Evolutionary conservation across 2,888 invertebrate genomes (phyloP), one percentile per base, ranked within the genome.

Genomic region (Andrena fulva): DNA sequence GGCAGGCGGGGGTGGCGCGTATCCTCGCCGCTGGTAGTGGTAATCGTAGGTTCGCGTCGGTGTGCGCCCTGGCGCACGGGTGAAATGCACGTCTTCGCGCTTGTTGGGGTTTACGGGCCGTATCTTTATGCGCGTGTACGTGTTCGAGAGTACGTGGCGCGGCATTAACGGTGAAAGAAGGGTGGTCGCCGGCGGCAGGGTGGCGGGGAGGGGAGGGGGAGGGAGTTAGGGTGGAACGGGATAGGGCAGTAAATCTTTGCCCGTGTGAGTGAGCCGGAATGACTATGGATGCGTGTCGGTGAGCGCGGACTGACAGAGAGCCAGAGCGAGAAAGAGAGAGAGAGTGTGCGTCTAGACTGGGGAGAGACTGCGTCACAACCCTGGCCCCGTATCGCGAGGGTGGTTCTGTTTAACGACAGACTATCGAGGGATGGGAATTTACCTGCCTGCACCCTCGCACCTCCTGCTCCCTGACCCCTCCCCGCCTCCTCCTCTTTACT

Each of bases 361-460:
- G 91, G 91, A 90, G 92, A 93, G 92, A 93, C 92, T 91, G 92
- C 92, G 91, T 93, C 91, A 89, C 90, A 91, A 89, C 90, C 90
- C 90, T 91, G 90, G 90, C 89, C 91, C 87, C 90, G 87, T 90
- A 90, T 91, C 89, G 90, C 86, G 82, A n/a, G 50, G 71, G 86
- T 82, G 87, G 84, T 76, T 86, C 88, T 85, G 85, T 91, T 92
- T 92, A 91, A 92, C 89, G 91, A 91, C 89, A 86, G 89, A 90
- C 88, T 89, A 91, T 92, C 88, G 89, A 89, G 89, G 86, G 88
- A 88, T 82, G 88, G 80, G 87, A 89, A 90, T 89, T 90, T 88
- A 90, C 87, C 86, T 88, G 87, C 66, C 86, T 78, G 71, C 48
- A 27, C 56, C 54, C 71, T 16, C 27, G 27, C 64, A n/a, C 71